A percentile compares a stretch with the other conserved stretches of the same genome.
Evolutionary conservation across 2,888 invertebrate genomes (phyloP).

Genomic region (Labia minor): DNA sequence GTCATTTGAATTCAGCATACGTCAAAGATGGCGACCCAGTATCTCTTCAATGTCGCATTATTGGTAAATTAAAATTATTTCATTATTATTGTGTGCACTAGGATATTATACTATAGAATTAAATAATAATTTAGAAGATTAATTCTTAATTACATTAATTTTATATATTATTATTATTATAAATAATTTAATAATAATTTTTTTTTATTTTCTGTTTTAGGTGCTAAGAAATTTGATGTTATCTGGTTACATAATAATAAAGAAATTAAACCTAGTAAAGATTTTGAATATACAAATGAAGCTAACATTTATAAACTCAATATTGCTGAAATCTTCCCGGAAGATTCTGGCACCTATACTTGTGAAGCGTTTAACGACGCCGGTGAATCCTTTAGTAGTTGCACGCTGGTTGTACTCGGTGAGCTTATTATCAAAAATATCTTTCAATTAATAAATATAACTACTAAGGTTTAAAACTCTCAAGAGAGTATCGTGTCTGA

Average conservation of each 20-base stretch:
- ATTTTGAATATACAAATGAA: constrained; percentile 85
- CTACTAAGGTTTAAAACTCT: too few species aligned
- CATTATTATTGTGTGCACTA: neutral
- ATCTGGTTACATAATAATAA: constrained; percentile 96
- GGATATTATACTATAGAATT: too few species aligned
- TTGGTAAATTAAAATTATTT: constrained; percentile 32
- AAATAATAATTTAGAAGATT: too few species aligned
- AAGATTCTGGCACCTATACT: constrained; percentile 87
- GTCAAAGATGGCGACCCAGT: constrained; percentile 85
- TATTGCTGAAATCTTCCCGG: constrained; percentile 93
- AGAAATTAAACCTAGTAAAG: constrained; percentile 91
- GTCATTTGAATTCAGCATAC: constrained; percentile 68
- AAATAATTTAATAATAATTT: constrained; percentile 1
- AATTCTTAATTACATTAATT: too few species aligned
- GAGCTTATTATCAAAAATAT: constrained; percentile 29
- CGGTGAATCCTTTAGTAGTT: constrained; percentile 87
- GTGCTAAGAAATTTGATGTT: constrained; percentile 82
- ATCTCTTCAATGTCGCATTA: constrained; percentile 60
- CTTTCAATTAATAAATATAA: too few species aligned
- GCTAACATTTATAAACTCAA: constrained; percentile 82
- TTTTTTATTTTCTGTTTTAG: constrained; percentile 35
- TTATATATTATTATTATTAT: neutral
- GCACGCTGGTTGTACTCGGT: constrained; percentile 69
- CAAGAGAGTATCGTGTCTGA: too few species aligned
- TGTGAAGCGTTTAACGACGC: constrained; percentile 93